Base-by-base conservation (phyloP, 2,797 vertebrate genomes). In the Pseudotriccus pelzelni region DNA sequence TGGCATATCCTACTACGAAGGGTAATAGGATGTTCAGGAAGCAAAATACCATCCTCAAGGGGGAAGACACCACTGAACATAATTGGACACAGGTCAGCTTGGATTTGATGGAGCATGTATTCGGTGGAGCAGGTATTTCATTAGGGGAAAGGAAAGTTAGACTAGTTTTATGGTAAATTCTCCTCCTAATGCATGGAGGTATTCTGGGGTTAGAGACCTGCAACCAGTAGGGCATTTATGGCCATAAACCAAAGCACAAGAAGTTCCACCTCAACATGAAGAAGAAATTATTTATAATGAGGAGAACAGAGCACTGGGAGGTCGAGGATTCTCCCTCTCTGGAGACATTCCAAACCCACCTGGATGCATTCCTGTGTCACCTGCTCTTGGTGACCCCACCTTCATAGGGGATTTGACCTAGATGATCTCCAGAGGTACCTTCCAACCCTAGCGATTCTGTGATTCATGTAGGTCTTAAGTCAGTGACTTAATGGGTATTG, bases 311-410 rank as follows among this genome's bases (percentile, higher is more conserved):
- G 46, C 11, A 4, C 23, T 47, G 22, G 39, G 10, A 52, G 11
- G 9, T 41, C 3, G 0, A 24, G 22, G 24, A 14, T 6, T 53
- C 18, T 53, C 22, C 30, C 15, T 53, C 25, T 59, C 39, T 41
- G 19, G 22, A 47, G 28, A 5, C 9, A 47, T 67, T 84, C 41
- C 9, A 60, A 43, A 60, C 13, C 10, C n/a, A 8, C 18, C 12
- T 23, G 5, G 28, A 28, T 0, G 0, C 8, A 2, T n/a, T 67
- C 41, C 53, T 47, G 34, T 43, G 32, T 67, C 11, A 66, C 30
- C 19, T 53, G 39, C 16, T 28, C 25, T 47, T 8, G 25, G 30
- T 78, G 25, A 36, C 21, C 10, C 52, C 59, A 32, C 22, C 34
- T 53, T 53, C 16, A 3, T 41, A 77, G 52, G 16, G 9, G 39